A percentile compares a stretch with the other conserved stretches of the same genome.
phyloP scores from a whole-genome alignment of 2,113 vertebrate genomes.

The Sander vitreus region DNA sequence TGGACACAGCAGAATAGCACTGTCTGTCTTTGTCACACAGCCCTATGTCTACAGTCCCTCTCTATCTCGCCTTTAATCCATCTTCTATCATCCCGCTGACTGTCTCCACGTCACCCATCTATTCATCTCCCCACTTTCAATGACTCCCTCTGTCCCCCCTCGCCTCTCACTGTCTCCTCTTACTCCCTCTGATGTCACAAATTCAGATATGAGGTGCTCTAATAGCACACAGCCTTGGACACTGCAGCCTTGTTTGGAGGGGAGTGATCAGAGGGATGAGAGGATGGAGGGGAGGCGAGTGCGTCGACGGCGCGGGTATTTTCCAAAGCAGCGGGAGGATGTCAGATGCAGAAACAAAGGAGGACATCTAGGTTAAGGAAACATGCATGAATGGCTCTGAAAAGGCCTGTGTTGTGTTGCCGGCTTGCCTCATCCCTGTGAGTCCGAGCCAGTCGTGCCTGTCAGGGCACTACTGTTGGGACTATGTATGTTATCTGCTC shows the following conservation, averaged over 20 bases:
- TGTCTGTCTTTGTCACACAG: conserved; percentile 53
- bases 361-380: conserved; percentile 77
- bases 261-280: conserved; percentile 49
- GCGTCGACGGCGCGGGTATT: conserved; percentile 33
- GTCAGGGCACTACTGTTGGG: conserved; percentile 51
- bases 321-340: conserved; percentile 57
- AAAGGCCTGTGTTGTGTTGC: conserved; percentile 73
- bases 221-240: conserved; percentile 54
- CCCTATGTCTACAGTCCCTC: conserved; percentile 40
- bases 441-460: conserved; percentile 74
- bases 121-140: conserved; percentile 61
- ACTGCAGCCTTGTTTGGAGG: conserved; percentile 57
- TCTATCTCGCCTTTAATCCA: conserved; percentile 62
- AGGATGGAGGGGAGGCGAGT: conserved; percentile 36
- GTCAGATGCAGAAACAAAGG: conserved; percentile 73
- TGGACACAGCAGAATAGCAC: conserved; percentile 38
- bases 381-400: conserved; percentile 79
- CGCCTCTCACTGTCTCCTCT: conserved; percentile 37
- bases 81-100: conserved; percentile 58
- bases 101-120: conserved; percentile 56
- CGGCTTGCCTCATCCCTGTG: conserved; percentile 71
- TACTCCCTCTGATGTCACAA: conserved; percentile 67
- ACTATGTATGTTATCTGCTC: conserved; percentile 69
- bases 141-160: conserved; percentile 45
- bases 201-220: conserved; percentile 63